phyloP scores from a whole-genome alignment of 2,797 vertebrate genomes.

The Myripristis murdjan region DNA sequence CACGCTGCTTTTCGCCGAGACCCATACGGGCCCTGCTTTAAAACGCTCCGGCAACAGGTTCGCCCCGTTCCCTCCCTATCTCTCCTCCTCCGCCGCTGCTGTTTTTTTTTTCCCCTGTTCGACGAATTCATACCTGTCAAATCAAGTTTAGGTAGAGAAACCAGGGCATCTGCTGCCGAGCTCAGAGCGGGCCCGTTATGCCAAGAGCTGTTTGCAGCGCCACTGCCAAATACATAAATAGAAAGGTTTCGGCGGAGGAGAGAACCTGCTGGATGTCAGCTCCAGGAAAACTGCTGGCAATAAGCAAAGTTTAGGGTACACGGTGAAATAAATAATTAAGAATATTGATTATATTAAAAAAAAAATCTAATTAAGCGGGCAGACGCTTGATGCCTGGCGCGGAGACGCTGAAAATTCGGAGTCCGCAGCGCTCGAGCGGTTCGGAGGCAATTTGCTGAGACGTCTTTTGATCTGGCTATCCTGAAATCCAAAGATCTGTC shows the following conservation, averaged over 20 bases:
- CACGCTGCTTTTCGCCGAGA: slow-evolving; percentile 62
- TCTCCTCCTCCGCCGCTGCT: slow-evolving; percentile 3
- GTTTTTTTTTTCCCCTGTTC: slow-evolving; percentile 47
- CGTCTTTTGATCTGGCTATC: slow-evolving; percentile 51
- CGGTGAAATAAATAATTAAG: slow-evolving; percentile 23
- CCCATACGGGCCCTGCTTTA: slow-evolving; percentile 28
- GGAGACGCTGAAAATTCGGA: slow-evolving; percentile 31
- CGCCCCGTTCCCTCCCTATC: neutral
- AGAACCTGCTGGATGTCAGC: slow-evolving; percentile 18
- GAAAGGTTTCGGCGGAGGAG: slow-evolving; percentile 43
- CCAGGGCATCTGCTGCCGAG: slow-evolving; percentile 61
- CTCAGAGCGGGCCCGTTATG: slow-evolving; percentile 49
- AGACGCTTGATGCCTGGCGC: slow-evolving; percentile 36
- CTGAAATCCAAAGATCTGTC: slow-evolving; percentile 41
- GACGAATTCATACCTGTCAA: slow-evolving; percentile 69
- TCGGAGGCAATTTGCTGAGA: slow-evolving; percentile 39
- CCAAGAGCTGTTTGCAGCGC: slow-evolving; percentile 66
- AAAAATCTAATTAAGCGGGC: slow-evolving; percentile 48
- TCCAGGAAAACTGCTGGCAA: slow-evolving; percentile 2
- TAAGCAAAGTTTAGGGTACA: neutral
- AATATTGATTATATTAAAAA: slow-evolving; percentile 33
- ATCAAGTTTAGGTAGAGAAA: slow-evolving; percentile 68
- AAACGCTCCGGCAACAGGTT: slow-evolving; percentile 63
- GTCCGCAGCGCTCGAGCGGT: slow-evolving; percentile 19
- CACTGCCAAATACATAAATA: slow-evolving; percentile 62